These are phyloP conservation scores for Tetramorium simillimum DNA, from an alignment of 1,140 invertebrate genomes.

Conservation along the genomic window DNA sequence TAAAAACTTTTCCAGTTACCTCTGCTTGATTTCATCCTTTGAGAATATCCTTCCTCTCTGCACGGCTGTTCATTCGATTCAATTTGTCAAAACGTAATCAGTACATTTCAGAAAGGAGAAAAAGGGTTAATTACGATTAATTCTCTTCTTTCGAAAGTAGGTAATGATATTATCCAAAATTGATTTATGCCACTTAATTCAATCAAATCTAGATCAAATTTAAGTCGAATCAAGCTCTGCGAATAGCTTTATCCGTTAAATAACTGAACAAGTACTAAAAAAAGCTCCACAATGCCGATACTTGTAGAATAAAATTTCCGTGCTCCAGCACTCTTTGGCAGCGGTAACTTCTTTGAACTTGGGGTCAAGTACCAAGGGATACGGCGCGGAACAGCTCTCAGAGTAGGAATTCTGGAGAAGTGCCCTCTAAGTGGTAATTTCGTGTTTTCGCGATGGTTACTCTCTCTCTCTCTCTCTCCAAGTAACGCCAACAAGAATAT, in stretches of 20 bases:
- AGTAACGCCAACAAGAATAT: slow-evolving; percentile 50
- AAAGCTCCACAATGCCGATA: not conserved
- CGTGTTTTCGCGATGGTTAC: slow-evolving; percentile 54
- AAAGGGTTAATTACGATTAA: no score
- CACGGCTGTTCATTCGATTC: not conserved
- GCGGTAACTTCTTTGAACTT: slow-evolving; percentile 51
- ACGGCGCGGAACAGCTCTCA: not conserved
- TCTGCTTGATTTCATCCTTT: slow-evolving; percentile 19
- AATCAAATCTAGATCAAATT: not conserved
- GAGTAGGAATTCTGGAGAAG: slow-evolving; percentile 10
- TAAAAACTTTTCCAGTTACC: slow-evolving; percentile 31
- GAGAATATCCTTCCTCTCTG: not conserved
- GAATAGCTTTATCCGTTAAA: not conserved
- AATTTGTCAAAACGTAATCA: slow-evolving; percentile 19
- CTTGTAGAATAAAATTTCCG: not conserved
- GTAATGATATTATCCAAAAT: not conserved
- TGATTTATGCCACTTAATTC: not conserved
- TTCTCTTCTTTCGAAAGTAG: not conserved
- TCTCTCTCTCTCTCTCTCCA: no score
- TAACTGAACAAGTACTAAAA: not conserved
- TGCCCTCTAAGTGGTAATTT: slow-evolving; percentile 59
- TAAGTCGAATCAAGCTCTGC: not conserved
- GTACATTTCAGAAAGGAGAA: not conserved
- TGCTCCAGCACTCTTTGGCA: slow-evolving; percentile 10
- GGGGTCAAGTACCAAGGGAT: slow-evolving; percentile 28